Evolutionary conservation across 2,797 vertebrate species (phyloP).

Genomic region (Sphenopsis melanotis): DNA sequence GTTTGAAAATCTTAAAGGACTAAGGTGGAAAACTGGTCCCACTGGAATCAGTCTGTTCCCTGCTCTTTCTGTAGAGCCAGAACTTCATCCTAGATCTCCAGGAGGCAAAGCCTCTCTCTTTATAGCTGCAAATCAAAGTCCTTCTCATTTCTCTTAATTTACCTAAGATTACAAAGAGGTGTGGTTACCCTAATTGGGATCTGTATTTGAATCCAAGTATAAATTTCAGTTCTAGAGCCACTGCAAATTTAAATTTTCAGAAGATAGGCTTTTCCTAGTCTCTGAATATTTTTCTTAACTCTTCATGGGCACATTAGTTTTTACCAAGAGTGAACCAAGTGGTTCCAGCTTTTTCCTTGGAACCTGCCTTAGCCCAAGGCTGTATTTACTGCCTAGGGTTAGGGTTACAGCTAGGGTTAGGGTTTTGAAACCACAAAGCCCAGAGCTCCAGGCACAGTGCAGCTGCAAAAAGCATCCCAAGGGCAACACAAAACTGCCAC

Average conservation of each 20-base stretch:
- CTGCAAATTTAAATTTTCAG: background rate
- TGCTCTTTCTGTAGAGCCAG: background rate
- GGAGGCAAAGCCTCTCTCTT: background rate
- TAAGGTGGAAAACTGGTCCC: constrained; percentile 12
- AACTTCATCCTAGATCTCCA: background rate
- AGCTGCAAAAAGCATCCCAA: too few relatives aligned
- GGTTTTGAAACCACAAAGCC: too few relatives aligned
- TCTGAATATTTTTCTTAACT: background rate
- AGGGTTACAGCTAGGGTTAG: too few relatives aligned
- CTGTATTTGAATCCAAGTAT: background rate
- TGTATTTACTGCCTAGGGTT: too few relatives aligned
- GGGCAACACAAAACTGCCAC: too few relatives aligned
- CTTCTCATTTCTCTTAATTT: background rate
- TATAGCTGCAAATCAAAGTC: constrained; percentile 16
- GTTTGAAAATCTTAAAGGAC: background rate
- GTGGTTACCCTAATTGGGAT: background rate
- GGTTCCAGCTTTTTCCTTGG: too few relatives aligned
- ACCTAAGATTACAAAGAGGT: background rate
- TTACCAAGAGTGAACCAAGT: background rate
- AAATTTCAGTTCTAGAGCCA: background rate
- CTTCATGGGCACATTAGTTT: background rate
- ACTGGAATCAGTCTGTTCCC: background rate
- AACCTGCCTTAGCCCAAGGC: too few relatives aligned
- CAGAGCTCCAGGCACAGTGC: too few relatives aligned
- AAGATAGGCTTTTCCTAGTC: background rate